A percentile compares a stretch with the other conserved stretches of the same genome.
phyloP scores from a whole-genome alignment of 2,113 vertebrate species.

The Megaceryle torquata region DNA sequence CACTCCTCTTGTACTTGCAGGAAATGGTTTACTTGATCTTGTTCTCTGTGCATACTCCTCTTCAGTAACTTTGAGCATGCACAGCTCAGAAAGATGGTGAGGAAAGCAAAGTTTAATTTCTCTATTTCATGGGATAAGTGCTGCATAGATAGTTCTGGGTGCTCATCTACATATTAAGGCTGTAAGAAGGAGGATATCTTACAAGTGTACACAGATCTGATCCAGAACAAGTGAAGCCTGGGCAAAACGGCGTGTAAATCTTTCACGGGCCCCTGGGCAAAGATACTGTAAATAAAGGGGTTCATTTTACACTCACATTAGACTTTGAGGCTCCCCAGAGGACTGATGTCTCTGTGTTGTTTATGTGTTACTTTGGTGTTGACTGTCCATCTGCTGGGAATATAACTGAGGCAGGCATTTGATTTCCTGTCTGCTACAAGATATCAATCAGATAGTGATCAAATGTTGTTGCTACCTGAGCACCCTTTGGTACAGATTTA shows the following conservation, averaged over 20 bases:
- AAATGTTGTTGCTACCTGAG: neutral
- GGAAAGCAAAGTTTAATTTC: neutral
- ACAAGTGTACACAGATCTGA: neutral
- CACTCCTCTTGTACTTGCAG: neutral
- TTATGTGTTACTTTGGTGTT: neutral
- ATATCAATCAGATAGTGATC: neutral
- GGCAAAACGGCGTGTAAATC: neutral
- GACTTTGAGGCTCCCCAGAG: neutral
- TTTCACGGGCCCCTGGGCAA: neutral
- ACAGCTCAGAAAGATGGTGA: neutral
- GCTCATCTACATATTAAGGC: neutral
- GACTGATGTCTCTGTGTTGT: neutral
- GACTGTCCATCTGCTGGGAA: neutral
- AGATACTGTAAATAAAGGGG: neutral
- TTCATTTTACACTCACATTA: neutral
- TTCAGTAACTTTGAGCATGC: neutral
- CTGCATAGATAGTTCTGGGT: neutral
- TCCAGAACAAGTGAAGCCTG: neutral
- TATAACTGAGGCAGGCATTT: neutral
- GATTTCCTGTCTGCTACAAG: neutral
- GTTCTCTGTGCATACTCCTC: neutral
- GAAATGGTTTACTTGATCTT: neutral
- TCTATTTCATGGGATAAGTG: neutral
- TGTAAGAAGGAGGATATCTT: neutral
- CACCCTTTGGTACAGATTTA: neutral